These are phyloP conservation scores for Zaprionus ghesquierei DNA, from an alignment of 1,140 invertebrate species.

Conservation along the genomic window DNA sequence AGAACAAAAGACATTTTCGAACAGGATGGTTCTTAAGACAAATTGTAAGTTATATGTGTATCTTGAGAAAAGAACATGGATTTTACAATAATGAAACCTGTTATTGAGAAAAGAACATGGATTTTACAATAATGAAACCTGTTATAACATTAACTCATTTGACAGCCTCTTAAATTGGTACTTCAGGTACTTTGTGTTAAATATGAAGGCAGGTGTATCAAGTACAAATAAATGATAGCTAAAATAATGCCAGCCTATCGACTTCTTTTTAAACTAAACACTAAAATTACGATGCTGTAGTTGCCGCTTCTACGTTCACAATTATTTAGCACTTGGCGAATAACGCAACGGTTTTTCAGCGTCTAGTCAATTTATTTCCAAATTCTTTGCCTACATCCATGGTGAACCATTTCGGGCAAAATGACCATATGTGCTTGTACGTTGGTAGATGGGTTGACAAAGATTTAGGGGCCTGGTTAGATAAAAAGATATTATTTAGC, in stretches of 20 bases:
- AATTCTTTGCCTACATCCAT: constrained; percentile 96
- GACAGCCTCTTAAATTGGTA: neutral
- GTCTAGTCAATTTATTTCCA: constrained; percentile 81
- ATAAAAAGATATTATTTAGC: constrained; percentile 20
- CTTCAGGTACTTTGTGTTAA: constrained; percentile 2
- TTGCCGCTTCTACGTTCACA: constrained; percentile 46
- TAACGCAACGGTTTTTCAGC: constrained; percentile 40
- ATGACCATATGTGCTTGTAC: constrained; percentile 98
- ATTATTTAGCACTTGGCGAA: constrained; percentile 64
- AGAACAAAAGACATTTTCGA: too few relatives aligned
- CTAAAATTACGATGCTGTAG: constrained; percentile 77
- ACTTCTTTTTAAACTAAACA: constrained; percentile 60
- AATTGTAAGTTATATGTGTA: too few relatives aligned
- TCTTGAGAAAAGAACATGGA: constrained; percentile 22
- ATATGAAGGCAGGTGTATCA: constrained; percentile 5
- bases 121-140: too few relatives aligned
- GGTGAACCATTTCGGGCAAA: constrained; percentile 98
- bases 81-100: constrained; percentile 53
- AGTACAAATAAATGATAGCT: constrained; percentile 20
- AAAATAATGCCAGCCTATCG: constrained; percentile 22
- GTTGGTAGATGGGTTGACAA: constrained; percentile 97
- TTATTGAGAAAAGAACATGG: too few relatives aligned
- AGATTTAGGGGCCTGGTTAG: constrained; percentile 94
- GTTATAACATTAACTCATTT: constrained; percentile 4
- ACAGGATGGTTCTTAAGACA: too few relatives aligned